Conservation (phyloP, 2,113 vertebrate genomes). For the Paracyprichromis sp. region DNA sequence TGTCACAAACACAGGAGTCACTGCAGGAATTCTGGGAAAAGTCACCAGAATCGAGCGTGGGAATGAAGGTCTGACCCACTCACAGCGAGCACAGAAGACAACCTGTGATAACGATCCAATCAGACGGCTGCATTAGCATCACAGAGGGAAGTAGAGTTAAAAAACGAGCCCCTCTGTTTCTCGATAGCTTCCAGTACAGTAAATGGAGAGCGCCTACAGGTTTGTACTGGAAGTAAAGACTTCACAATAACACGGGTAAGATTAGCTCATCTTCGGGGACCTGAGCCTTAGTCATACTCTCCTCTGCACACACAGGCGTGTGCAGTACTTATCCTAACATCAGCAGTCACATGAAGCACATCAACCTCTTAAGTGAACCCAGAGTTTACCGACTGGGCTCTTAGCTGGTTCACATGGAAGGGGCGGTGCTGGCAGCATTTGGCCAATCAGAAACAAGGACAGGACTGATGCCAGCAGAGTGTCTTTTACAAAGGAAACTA, state of each 20-base stretch:
- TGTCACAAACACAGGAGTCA: neutral
- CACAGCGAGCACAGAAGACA: neutral
- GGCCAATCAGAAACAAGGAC: neutral
- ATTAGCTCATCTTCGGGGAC: neutral
- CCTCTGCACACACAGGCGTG: neutral
- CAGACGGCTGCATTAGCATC: neutral
- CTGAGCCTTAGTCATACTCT: neutral
- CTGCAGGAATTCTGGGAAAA: neutral
- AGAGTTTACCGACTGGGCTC: neutral
- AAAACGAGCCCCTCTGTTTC: neutral
- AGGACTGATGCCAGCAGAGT: fast-evolving
- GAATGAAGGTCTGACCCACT: neutral
- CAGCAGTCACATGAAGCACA: neutral
- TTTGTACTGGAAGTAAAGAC: neutral
- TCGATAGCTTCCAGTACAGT: neutral
- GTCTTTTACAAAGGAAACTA: neutral
- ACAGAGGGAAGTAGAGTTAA: neutral
- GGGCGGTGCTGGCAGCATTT: neutral
- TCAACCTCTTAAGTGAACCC: neutral
- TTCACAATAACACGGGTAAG: neutral
- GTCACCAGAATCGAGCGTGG: neutral
- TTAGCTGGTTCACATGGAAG: neutral
- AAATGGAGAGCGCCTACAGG: neutral
- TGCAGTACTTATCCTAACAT: neutral
- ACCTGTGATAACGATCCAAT: neutral